A percentile compares a stretch with the other conserved stretches of the same genome.
phyloP scores from a whole-genome alignment of 2,888 invertebrate genomes.

The Phymatocera aterrima region DNA sequence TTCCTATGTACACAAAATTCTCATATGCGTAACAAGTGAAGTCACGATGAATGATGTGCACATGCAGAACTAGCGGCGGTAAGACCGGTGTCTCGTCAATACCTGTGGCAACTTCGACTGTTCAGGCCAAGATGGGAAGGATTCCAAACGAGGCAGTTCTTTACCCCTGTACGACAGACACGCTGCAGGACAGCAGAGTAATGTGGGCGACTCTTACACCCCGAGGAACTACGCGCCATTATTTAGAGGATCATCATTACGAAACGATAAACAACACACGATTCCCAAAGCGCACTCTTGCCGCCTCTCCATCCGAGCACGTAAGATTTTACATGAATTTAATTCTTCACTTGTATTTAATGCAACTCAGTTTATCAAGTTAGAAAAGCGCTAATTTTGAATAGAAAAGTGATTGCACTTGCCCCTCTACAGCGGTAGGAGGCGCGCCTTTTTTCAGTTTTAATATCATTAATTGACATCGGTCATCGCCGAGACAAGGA shows the following conservation, averaged over 20 bases:
- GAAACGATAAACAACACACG: slow-evolving; percentile 69
- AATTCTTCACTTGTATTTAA: neutral
- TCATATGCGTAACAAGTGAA: slow-evolving; percentile 4
- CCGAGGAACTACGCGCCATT: slow-evolving; percentile 86
- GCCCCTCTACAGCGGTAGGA: neutral
- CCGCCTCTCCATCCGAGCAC: slow-evolving; percentile 73
- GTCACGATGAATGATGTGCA: slow-evolving; percentile 42
- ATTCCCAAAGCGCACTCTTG: slow-evolving; percentile 61
- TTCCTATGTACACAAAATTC: slow-evolving; percentile 3
- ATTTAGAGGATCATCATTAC: slow-evolving; percentile 71
- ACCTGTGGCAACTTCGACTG: slow-evolving; percentile 65
- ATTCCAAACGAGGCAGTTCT: slow-evolving; percentile 78
- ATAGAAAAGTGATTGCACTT: neutral
- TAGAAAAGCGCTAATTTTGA: slow-evolving; percentile 1
- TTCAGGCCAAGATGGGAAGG: slow-evolving; percentile 69
- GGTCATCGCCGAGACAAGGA: no score
- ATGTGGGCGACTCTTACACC: slow-evolving; percentile 92
- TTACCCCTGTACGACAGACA: slow-evolving; percentile 77
- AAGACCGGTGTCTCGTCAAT: slow-evolving; percentile 70
- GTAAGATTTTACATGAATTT: slow-evolving; percentile 62
- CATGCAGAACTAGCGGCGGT: slow-evolving; percentile 64
- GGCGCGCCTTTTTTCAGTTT: no score
- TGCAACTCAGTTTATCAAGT: slow-evolving; percentile 15
- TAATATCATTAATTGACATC: no score
- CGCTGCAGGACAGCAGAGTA: slow-evolving; percentile 82